Conservation (phyloP, 2,797 vertebrate genomes). For the Fratercula arctica region DNA sequence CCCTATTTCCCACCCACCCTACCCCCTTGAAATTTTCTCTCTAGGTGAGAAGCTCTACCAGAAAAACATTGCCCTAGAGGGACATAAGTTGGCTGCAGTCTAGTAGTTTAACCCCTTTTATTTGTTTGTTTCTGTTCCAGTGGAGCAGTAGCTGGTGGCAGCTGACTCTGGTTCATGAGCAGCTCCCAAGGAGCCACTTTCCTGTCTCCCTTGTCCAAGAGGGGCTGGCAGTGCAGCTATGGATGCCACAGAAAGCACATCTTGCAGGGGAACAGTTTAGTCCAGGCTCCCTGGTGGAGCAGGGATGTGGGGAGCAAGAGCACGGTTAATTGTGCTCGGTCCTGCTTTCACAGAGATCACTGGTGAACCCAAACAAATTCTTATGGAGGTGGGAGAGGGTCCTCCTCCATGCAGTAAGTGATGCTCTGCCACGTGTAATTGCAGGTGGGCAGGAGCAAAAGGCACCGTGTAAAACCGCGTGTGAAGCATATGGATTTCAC, state of each 20-base stretch:
- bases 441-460: not conserved
- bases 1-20: not conserved
- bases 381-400: not conserved
- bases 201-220: not conserved
- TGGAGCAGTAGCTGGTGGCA: not conserved
- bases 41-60: not conserved
- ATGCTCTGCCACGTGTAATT: not conserved
- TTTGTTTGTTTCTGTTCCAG: not conserved
- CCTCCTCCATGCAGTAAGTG: not conserved
- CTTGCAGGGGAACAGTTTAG: not conserved
- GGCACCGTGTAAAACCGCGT: not conserved
- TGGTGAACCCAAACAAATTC: not conserved
- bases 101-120: not conserved
- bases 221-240: not conserved
- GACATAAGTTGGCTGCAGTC: not conserved
- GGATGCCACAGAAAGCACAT: not conserved
- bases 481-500: not conserved
- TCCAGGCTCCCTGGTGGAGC: not conserved
- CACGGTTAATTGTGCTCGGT: rapidly evolving
- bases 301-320: not conserved
- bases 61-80: not conserved
- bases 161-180: not conserved
- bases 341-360: not conserved
- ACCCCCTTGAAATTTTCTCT: not conserved
- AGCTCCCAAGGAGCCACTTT: not conserved